phyloP scores from a whole-genome alignment of 2,888 invertebrate species.

The Trichogramma dendrolimi region DNA sequence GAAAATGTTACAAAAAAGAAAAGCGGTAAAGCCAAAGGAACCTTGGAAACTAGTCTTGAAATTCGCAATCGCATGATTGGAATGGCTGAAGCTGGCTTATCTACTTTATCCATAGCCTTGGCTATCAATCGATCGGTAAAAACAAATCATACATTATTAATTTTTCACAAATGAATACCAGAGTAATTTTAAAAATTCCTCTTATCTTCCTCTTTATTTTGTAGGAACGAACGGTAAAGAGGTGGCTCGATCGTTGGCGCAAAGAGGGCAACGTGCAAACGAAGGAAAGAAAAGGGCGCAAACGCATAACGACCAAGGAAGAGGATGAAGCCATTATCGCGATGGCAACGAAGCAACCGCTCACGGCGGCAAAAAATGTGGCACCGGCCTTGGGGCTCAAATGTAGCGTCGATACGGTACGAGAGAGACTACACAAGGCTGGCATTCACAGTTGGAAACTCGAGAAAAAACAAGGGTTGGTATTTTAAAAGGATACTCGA shows the following conservation, averaged over 20 bases:
- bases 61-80: conserved; percentile 51
- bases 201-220: conserved; percentile 1
- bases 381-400: conserved; percentile 48
- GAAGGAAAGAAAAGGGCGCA: conserved; percentile 49
- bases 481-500: too few species aligned
- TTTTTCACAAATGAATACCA: neutral
- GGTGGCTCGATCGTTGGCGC: conserved; percentile 50
- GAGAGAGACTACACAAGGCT: conserved; percentile 49
- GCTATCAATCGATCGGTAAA: conserved; percentile 49
- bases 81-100: conserved; percentile 50
- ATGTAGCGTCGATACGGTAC: conserved; percentile 49
- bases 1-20: conserved; percentile 39
- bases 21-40: conserved; percentile 50
- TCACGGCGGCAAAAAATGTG: conserved; percentile 50
- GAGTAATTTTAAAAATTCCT: neutral
- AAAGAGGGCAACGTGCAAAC: conserved; percentile 51
- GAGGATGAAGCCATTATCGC: conserved; percentile 50
- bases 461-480: conserved; percentile 49
- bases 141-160: neutral
- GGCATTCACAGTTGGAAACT: conserved; percentile 51
- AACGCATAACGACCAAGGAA: conserved; percentile 49
- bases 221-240: conserved; percentile 49
- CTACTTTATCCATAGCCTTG: conserved; percentile 49
- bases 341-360: conserved; percentile 49
- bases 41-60: conserved; percentile 49